A percentile compares a stretch with the other conserved stretches of the same genome.
phyloP scores from a whole-genome alignment of 2,888 invertebrate species.

The Eupithecia dodoneata region DNA sequence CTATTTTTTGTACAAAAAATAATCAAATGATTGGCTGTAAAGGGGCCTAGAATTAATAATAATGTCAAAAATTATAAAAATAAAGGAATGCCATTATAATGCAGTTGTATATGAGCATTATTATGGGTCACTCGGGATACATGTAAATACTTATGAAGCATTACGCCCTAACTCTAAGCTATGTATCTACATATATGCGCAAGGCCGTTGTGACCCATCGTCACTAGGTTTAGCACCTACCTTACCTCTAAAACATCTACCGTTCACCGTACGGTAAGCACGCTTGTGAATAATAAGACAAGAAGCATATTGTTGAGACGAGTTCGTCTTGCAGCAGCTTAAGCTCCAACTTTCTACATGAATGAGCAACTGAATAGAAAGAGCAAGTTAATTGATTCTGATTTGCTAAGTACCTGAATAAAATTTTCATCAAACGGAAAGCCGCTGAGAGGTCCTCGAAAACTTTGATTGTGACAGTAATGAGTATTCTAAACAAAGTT shows the following conservation, averaged over 20 bases:
- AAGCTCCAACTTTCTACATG: background rate
- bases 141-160: no score
- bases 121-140: no score
- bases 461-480: slow-evolving; percentile 25
- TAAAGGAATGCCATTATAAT: no score
- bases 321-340: background rate
- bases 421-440: slow-evolving; percentile 15
- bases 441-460: background rate
- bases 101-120: no score
- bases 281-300: background rate
- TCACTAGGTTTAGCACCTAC: background rate
- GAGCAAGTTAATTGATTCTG: slow-evolving; percentile 11
- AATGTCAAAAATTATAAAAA: no score
- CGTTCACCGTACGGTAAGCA: background rate
- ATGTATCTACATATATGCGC: background rate
- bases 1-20: no score
- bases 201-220: background rate
- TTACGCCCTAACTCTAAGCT: background rate
- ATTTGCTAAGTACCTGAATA: slow-evolving; percentile 11
- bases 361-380: slow-evolving; percentile 8
- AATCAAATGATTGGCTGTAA: no score
- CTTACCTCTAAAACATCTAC: no score
- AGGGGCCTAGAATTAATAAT: no score
- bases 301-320: background rate
- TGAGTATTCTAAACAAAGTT: slow-evolving; percentile 17